Evolutionary conservation across 2,113 vertebrate species (phyloP).

Genomic region (Catharus bicknelli): DNA sequence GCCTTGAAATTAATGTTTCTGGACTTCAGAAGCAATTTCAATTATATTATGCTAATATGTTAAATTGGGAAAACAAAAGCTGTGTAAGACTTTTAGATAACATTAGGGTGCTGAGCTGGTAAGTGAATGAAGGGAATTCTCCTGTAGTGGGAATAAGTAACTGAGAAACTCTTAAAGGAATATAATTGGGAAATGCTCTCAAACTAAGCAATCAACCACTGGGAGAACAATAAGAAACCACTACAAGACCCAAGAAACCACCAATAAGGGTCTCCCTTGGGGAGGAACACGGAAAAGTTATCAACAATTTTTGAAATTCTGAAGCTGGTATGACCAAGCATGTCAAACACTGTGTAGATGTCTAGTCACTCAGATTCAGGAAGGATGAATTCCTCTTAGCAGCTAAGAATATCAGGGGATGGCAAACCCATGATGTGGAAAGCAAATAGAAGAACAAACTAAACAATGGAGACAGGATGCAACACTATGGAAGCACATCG

Average conservation of each 20-base stretch:
- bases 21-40: conserved; percentile 34
- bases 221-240: not conserved
- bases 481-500: not conserved
- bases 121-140: conserved; percentile 21
- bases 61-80: conserved; percentile 32
- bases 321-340: not conserved
- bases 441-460: not conserved
- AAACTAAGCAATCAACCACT: not conserved
- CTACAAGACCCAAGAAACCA: not conserved
- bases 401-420: not conserved
- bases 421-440: not conserved
- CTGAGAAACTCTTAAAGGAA: not conserved
- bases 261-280: not conserved
- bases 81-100: conserved; percentile 12
- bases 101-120: not conserved
- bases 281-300: not conserved
- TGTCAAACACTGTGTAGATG: not conserved
- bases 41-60: conserved; percentile 52
- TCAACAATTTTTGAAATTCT: not conserved
- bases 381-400: not conserved
- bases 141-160: not conserved
- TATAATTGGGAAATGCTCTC: not conserved
- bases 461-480: not conserved
- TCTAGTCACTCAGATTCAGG: not conserved
- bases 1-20: conserved; percentile 39